Evolutionary conservation across 2,888 invertebrate genomes (phyloP).

Genomic region (Diplazon laetatorius): DNA sequence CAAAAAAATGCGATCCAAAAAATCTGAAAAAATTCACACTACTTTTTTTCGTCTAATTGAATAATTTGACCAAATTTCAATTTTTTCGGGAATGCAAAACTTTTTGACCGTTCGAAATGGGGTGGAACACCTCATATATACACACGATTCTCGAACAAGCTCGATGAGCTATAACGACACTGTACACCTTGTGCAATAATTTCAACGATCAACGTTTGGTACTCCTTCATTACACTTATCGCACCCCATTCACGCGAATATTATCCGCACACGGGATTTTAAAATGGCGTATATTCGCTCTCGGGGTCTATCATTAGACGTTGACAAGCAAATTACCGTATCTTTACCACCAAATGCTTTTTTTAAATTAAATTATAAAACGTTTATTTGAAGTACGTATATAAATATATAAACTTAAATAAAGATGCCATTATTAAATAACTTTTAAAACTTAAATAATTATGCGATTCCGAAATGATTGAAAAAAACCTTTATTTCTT

Average conservation of each 20-base stretch:
- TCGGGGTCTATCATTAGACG: not conserved
- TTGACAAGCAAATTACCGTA: slow-evolving; percentile 36
- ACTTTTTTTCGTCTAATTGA: too few species aligned
- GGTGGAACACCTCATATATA: too few species aligned
- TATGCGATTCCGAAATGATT: too few species aligned
- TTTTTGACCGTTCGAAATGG: too few species aligned
- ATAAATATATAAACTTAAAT: too few species aligned
- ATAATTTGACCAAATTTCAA: too few species aligned
- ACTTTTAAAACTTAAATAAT: too few species aligned
- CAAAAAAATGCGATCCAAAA: too few species aligned
- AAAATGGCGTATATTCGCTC: not conserved
- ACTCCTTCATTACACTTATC: slow-evolving; percentile 21
- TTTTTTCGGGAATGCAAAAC: too few species aligned
- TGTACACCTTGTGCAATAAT: not conserved
- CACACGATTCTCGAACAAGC: slow-evolving; percentile 32
- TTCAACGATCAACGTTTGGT: not conserved
- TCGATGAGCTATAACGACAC: slow-evolving; percentile 29
- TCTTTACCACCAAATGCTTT: slow-evolving; percentile 1
- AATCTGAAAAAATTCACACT: too few species aligned
- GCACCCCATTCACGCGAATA: slow-evolving; percentile 11
- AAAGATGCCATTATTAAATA: too few species aligned
- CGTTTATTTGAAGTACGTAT: not conserved
- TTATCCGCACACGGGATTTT: slow-evolving; percentile 30
- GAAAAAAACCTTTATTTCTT: too few species aligned
- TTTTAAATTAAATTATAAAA: slow-evolving; percentile 1